A percentile compares a stretch with the other conserved stretches of the same genome.
These are phyloP conservation scores for Hypena proboscidalis DNA, from an alignment of 2,888 invertebrate species.

Conservation along the genomic window DNA sequence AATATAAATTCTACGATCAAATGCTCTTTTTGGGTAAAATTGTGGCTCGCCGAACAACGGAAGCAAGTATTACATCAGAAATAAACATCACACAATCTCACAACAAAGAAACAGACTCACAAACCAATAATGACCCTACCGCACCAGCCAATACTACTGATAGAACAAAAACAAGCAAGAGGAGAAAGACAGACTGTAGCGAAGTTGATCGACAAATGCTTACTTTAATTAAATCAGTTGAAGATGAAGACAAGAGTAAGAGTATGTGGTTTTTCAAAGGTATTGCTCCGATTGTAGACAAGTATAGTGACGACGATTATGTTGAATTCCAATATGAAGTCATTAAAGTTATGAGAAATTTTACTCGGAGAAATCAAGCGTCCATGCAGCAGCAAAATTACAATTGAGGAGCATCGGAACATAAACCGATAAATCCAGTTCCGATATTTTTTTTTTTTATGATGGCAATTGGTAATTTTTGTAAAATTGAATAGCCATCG, in stretches of 20 bases:
- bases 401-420: no score
- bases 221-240: conserved; percentile 19
- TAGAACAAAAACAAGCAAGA: conserved; percentile 21
- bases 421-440: no score
- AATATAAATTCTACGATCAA: conserved; percentile 30
- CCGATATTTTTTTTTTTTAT: no score
- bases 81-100: neutral
- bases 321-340: conserved; percentile 43
- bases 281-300: conserved; percentile 38
- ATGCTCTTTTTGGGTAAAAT: conserved; percentile 21
- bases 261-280: conserved; percentile 19
- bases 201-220: conserved; percentile 19
- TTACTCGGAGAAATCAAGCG: no score
- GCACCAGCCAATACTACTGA: neutral
- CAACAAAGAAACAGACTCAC: neutral
- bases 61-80: conserved; percentile 4
- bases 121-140: conserved; percentile 1
- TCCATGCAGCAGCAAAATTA: no score
- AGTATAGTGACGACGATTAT: conserved; percentile 39
- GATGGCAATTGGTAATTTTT: no score
- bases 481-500: no score
- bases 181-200: conserved; percentile 36
- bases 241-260: conserved; percentile 17
- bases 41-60: conserved; percentile 2
- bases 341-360: no score